Percentiles rank a stretch among this genome's conserved stretches.
Evolutionary conservation across 2,113 vertebrate genomes (phyloP).

Genomic region (Brienomyrus longianalis): DNA sequence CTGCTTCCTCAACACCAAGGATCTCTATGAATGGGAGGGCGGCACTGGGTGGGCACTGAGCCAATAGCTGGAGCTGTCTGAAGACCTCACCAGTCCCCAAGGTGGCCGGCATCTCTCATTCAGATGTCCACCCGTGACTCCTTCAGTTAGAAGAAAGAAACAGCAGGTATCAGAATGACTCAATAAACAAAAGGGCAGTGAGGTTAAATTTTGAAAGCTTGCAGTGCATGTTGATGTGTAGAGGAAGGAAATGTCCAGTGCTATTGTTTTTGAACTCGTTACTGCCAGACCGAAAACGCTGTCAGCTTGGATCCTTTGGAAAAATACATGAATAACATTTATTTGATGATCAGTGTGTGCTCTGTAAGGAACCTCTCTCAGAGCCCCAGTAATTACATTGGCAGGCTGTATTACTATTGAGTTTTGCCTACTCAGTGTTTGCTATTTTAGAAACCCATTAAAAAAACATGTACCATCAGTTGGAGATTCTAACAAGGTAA

Average conservation of each 20-base stretch:
- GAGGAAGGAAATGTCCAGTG: neutral
- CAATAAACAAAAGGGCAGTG: neutral
- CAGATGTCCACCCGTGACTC: neutral
- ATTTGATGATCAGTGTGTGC: constrained; percentile 23
- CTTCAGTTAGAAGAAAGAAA: neutral
- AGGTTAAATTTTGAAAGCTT: neutral
- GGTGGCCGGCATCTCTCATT: neutral
- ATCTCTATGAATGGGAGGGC: neutral
- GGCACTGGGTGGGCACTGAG: neutral
- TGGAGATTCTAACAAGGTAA: constrained; percentile 19
- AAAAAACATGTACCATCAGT: constrained; percentile 16
- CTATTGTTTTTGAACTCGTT: neutral
- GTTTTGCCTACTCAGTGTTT: constrained; percentile 10
- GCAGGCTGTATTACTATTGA: constrained; percentile 15
- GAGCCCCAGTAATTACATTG: constrained; percentile 20
- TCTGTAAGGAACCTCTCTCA: constrained; percentile 12
- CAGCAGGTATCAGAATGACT: neutral
- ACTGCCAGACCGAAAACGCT: neutral
- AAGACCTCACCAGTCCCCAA: neutral
- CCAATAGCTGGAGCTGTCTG: neutral
- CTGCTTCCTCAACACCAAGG: neutral
- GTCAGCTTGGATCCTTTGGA: neutral
- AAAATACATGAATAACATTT: constrained; percentile 25
- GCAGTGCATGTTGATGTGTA: neutral
- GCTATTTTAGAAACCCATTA: constrained; percentile 25